Evolutionary conservation across 2,797 vertebrate species (phyloP).

Genomic region (Gymnoscopelus microlampas): DNA sequence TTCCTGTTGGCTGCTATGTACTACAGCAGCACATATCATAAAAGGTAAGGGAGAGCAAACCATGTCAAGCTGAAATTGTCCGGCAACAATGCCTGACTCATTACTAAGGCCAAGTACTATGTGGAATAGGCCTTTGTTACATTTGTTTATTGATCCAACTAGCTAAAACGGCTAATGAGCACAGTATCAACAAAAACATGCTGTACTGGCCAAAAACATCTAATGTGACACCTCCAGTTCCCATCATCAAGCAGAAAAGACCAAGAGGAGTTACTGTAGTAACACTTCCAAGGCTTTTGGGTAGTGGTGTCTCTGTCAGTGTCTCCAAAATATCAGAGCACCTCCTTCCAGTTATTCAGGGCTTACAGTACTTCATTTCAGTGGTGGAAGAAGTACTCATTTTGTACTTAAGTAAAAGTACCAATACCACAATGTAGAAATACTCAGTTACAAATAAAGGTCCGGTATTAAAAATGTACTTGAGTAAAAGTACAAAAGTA

Average conservation of each 20-base stretch:
- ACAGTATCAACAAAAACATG: slow-evolving; percentile 58
- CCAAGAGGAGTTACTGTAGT: slow-evolving; percentile 45
- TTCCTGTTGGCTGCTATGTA: slow-evolving; percentile 5
- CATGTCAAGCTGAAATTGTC: slow-evolving; percentile 21
- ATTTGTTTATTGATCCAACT: slow-evolving; percentile 59
- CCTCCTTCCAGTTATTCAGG: slow-evolving; percentile 74
- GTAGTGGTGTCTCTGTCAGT: slow-evolving; percentile 39
- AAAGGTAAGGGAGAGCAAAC: slow-evolving; percentile 18
- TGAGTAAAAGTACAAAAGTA: too few species aligned
- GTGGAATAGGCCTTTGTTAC: slow-evolving; percentile 58
- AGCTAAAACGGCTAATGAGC: slow-evolving; percentile 72
- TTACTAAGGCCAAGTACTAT: slow-evolving; percentile 48
- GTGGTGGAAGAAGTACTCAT: too few species aligned
- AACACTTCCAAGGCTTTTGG: slow-evolving; percentile 46
- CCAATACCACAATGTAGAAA: too few species aligned
- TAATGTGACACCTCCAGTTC: slow-evolving; percentile 67
- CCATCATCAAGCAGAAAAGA: slow-evolving; percentile 54
- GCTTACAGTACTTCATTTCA: slow-evolving; percentile 20
- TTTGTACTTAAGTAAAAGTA: too few species aligned
- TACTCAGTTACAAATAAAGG: too few species aligned
- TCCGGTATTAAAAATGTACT: too few species aligned
- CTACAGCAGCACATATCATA: slow-evolving; percentile 1
- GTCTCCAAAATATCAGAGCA: slow-evolving; percentile 54
- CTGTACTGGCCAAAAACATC: slow-evolving; percentile 47
- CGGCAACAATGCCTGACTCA: slow-evolving; percentile 45